A percentile compares a stretch with the other conserved stretches of the same genome.
These are phyloP conservation scores for Turnix velox DNA, from an alignment of 2,113 vertebrate genomes.

Conservation along the genomic window DNA sequence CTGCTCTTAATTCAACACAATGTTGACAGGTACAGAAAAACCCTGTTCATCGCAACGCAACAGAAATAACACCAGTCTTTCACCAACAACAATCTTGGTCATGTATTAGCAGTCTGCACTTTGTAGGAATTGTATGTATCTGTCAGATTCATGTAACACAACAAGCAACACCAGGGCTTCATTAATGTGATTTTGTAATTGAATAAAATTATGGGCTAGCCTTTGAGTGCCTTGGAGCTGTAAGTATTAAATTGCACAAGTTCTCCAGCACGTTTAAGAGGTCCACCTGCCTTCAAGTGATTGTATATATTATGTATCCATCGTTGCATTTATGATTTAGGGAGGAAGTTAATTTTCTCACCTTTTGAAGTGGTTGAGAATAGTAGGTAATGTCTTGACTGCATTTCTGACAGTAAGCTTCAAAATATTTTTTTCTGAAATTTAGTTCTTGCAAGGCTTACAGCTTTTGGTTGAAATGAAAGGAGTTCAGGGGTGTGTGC, in stretches of 20 bases:
- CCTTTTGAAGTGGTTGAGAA: neutral
- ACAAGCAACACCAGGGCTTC: neutral
- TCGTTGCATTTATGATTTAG: neutral
- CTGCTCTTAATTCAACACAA: neutral
- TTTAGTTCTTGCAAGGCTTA: neutral
- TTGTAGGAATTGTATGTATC: neutral
- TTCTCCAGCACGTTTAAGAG: neutral
- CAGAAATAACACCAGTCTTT: neutral
- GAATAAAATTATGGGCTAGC: neutral
- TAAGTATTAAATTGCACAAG: neutral
- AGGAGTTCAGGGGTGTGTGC: neutral
- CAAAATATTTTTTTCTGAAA: neutral
- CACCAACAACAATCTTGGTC: neutral
- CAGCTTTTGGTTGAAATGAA: neutral
- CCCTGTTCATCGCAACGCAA: neutral
- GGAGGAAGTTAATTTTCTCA: neutral
- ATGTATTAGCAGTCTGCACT: neutral
- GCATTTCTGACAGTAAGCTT: neutral
- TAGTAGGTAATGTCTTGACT: neutral
- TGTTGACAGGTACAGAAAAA: neutral
- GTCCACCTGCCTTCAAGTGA: neutral
- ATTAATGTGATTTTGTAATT: neutral
- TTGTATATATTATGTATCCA: neutral
- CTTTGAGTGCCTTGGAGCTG: neutral
- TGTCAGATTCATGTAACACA: neutral